These are phyloP conservation scores for Oryzias javanicus DNA, from an alignment of 2,113 vertebrate species.

Conservation along the genomic window DNA sequence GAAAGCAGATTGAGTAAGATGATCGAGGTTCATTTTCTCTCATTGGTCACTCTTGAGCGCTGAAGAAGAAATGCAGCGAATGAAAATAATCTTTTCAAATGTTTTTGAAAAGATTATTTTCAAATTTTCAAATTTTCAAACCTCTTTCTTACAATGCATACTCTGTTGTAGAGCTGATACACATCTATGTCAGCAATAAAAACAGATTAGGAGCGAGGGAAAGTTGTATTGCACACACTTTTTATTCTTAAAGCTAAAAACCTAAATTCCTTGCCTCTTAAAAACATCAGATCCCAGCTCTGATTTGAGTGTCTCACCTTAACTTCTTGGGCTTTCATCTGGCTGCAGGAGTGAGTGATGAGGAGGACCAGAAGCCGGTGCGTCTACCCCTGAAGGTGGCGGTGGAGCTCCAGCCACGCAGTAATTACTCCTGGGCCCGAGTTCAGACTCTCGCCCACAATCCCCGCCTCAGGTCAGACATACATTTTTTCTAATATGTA, in stretches of 20 bases:
- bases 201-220: no score
- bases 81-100: no score
- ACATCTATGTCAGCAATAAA: no score
- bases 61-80: background rate
- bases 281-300: conserved; percentile 2
- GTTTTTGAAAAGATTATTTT: no score
- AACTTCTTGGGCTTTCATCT: background rate
- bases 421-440: conserved; percentile 92
- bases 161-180: no score
- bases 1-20: conserved; percentile 34
- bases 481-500: background rate
- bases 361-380: conserved; percentile 97
- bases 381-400: conserved; percentile 92
- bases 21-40: conserved; percentile 27
- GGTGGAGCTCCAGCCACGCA: conserved; percentile 92
- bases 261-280: background rate
- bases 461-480: conserved; percentile 90
- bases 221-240: no score
- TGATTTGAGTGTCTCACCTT: background rate
- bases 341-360: conserved; percentile 88
- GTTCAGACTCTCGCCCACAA: conserved; percentile 97
- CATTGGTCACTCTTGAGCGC: conserved; percentile 8
- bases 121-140: no score
- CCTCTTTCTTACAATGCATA: no score
- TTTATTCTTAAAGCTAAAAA: no score